Evolutionary conservation across 2,888 invertebrate genomes (phyloP), one percentile per base, ranked within the genome.

Genomic region (Nomada fabriciana): DNA sequence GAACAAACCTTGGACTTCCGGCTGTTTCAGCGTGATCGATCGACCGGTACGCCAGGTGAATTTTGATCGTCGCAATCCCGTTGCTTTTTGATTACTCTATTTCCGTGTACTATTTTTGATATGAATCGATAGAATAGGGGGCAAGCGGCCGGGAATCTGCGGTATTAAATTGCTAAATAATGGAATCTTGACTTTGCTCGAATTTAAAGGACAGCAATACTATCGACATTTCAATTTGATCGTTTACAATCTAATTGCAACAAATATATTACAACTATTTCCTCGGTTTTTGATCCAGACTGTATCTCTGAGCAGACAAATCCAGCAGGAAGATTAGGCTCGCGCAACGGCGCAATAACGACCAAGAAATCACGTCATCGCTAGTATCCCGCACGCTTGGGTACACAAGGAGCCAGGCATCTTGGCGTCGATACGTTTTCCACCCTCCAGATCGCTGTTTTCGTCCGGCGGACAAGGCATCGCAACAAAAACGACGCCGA

Each of bases 401-500:
- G n/a, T 76, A 71, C 60, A 76, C 81, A 75, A 61, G 76, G 71
- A 80, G 68, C 74, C 71, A 68, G 71, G 60, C 74, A 53, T 77
- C 82, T 71, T 47, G 74, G 80, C 81, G 77, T 76, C 83, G 59
- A 52, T 65, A 72, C 75, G 74, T 76, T 72, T 80, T 64, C 67
- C 76, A 59, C 50, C 64, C 25, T n/a, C 23, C 68, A 64, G 61
- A 43, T 25, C 60, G 73, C 75, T 86, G 86, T 88, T 89, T 89
- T 89, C 88, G 81, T 86, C 72, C 80, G 67, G 23, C 70, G 65
- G 76, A 76, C 81, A 81, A 85, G 82, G 78, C n/a, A 60, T 53
- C n/a, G 42, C 29, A 13, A 68, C 15, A 90, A 90, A 90, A 90
- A 90, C 94, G 94, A 94, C 76, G 82, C 82, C 85, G 82, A 77